Evolutionary conservation across 2,888 invertebrate genomes (phyloP).

Genomic region (Synanthedon myopaeformis): DNA sequence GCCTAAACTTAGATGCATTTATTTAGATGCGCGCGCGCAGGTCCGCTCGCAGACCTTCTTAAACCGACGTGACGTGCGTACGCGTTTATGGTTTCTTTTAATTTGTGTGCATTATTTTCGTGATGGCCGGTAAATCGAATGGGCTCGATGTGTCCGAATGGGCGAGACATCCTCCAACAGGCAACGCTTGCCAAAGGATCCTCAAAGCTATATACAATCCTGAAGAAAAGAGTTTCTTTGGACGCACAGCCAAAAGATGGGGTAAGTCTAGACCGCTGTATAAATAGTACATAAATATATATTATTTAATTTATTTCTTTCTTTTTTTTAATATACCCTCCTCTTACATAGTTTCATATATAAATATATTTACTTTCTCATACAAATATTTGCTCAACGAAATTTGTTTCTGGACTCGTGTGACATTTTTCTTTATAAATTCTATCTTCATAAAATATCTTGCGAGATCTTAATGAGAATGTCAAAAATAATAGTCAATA

Average conservation of each 20-base stretch:
- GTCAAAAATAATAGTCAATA: no score
- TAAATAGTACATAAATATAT: no score
- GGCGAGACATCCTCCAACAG: slow-evolving; percentile 40
- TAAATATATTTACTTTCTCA: no score
- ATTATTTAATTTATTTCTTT: no score
- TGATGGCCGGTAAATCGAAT: slow-evolving; percentile 42
- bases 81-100: slow-evolving; percentile 8
- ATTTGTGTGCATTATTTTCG: slow-evolving; percentile 3
- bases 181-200: slow-evolving; percentile 28
- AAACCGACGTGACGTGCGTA: slow-evolving; percentile 15
- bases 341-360: no score
- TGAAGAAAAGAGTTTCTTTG: slow-evolving; percentile 49
- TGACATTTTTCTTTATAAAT: no score
- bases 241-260: slow-evolving; percentile 56
- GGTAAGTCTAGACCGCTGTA: slow-evolving; percentile 29
- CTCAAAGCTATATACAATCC: slow-evolving; percentile 43
- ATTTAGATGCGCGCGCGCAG: slow-evolving; percentile 26
- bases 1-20: no score
- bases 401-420: no score
- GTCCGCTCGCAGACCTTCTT: slow-evolving; percentile 9
- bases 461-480: no score
- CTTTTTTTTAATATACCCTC: no score
- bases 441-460: no score
- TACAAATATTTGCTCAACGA: no score
- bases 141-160: slow-evolving; percentile 39